A percentile compares a stretch with the other conserved stretches of the same genome.
Conservation (phyloP, 1,140 invertebrate species). For the Brachionus asplanchnoidis region DNA sequence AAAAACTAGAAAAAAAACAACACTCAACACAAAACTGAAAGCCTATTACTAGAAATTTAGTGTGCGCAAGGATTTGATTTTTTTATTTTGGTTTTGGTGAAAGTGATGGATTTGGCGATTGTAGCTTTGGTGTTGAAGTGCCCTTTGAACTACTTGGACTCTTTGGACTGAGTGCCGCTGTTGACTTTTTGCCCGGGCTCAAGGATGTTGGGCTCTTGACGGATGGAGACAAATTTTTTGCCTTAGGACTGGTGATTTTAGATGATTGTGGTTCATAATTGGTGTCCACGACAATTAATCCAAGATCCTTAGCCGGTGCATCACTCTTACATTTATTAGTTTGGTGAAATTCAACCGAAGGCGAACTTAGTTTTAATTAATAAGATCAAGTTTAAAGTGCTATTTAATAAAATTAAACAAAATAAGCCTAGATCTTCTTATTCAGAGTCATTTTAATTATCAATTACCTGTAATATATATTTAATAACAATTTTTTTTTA, state of each 20-base stretch:
- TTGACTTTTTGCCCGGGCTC: neutral
- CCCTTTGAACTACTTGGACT: neutral
- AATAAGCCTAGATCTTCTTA: neutral
- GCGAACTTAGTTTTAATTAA: neutral
- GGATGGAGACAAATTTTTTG: neutral
- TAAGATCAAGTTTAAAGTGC: neutral
- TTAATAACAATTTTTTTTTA: too few relatives aligned
- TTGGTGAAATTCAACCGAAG: neutral
- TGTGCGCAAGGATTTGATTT: constrained; percentile 10
- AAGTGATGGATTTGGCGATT: neutral
- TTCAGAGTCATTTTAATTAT: neutral
- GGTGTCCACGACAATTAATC: constrained; percentile 4
- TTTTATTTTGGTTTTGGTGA: constrained; percentile 24
- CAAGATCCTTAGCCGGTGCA: neutral
- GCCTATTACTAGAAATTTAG: neutral
- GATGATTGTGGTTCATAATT: neutral
- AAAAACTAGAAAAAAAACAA: neutral
- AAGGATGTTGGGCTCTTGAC: neutral
- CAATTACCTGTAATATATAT: too few relatives aligned
- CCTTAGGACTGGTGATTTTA: neutral
- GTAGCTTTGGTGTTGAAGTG: neutral
- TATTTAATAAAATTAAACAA: neutral
- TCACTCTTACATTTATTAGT: constrained; percentile 10
- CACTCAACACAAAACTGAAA: neutral
- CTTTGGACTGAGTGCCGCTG: neutral